phyloP scores from a whole-genome alignment of 2,888 invertebrate genomes.

The Ormyrus labotus region DNA sequence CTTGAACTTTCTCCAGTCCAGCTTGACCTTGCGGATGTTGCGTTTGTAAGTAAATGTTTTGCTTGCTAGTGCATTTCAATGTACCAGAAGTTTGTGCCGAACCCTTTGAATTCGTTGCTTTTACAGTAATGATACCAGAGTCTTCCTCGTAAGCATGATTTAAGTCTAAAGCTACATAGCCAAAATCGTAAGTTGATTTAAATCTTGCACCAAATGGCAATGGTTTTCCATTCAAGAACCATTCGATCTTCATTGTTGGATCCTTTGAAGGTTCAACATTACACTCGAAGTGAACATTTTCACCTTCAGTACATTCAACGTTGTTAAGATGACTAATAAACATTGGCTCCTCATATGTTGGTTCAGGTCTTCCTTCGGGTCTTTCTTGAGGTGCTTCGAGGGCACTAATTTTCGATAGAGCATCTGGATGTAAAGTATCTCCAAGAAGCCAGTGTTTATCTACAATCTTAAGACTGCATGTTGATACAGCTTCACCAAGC shows the following conservation, averaged over 20 bases:
- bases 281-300: conserved; percentile 93
- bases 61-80: conserved; percentile 88
- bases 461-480: conserved; percentile 91
- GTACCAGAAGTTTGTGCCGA: conserved; percentile 94
- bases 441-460: conserved; percentile 92
- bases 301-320: conserved; percentile 91
- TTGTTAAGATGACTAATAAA: conserved; percentile 95
- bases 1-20: conserved; percentile 92
- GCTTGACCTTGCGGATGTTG: conserved; percentile 96
- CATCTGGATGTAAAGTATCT: conserved; percentile 92
- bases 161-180: conserved; percentile 94
- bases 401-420: conserved; percentile 89
- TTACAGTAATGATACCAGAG: conserved; percentile 93
- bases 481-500: conserved; percentile 95
- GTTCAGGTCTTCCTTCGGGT: conserved; percentile 84
- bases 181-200: conserved; percentile 96
- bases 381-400: conserved; percentile 87
- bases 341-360: conserved; percentile 89
- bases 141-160: conserved; percentile 93
- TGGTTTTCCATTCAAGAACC: conserved; percentile 96
- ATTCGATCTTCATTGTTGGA: conserved; percentile 93
- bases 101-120: conserved; percentile 92
- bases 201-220: conserved; percentile 92
- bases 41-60: conserved; percentile 89
- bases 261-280: conserved; percentile 94